These are phyloP conservation scores for Zaprionus kolodkinae DNA, from an alignment of 1,140 invertebrate genomes.

Conservation along the genomic window DNA sequence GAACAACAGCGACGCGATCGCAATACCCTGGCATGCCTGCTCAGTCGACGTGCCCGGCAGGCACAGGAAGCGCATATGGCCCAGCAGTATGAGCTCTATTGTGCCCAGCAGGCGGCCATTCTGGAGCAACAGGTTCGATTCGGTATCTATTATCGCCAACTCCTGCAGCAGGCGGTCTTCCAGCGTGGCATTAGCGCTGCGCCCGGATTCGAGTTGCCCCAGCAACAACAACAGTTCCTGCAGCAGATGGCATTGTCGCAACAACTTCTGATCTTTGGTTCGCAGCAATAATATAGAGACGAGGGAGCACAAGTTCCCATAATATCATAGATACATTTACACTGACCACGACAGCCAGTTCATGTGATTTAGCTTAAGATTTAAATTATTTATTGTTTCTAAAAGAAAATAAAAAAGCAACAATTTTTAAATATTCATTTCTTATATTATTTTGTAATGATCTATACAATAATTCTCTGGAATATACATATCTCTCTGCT, in stretches of 20 bases:
- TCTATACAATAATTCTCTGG: too few relatives aligned
- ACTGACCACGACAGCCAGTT: slow-evolving; percentile 46
- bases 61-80: slow-evolving; percentile 43
- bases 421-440: background rate
- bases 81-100: slow-evolving; percentile 53
- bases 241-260: slow-evolving; percentile 67
- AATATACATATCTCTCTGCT: too few relatives aligned
- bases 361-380: slow-evolving; percentile 62
- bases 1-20: slow-evolving; percentile 65
- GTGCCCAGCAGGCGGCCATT: slow-evolving; percentile 43
- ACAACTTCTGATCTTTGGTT: slow-evolving; percentile 65
- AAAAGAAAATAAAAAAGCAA: background rate
- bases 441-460: background rate
- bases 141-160: slow-evolving; percentile 60
- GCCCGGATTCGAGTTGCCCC: slow-evolving; percentile 28
- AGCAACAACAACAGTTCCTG: slow-evolving; percentile 54
- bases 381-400: slow-evolving; percentile 53
- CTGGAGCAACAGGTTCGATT: slow-evolving; percentile 60
- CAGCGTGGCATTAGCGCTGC: slow-evolving; percentile 37
- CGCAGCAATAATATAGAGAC: slow-evolving; percentile 28
- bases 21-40: slow-evolving; percentile 58
- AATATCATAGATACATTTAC: slow-evolving; percentile 5
- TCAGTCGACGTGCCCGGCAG: slow-evolving; percentile 57
- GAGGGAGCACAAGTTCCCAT: background rate
- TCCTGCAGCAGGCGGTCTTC: slow-evolving; percentile 65